Evolutionary conservation across 1,140 invertebrate genomes (phyloP).

Genomic region (Drosophila nikananu): DNA sequence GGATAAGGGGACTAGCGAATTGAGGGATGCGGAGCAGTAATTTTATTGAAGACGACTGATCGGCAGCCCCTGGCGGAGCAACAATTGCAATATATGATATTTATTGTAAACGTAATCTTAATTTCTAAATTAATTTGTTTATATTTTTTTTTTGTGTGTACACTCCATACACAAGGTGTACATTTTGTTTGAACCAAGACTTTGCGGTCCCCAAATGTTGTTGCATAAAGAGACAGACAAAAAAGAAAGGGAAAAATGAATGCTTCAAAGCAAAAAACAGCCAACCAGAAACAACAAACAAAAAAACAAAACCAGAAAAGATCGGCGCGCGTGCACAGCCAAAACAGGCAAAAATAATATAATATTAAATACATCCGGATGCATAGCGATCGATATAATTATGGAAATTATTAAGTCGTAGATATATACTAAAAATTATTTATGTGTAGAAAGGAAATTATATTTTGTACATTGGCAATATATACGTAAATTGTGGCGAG

Average conservation of each 20-base stretch:
- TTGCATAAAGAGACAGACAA: constrained; percentile 25
- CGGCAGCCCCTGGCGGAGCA: constrained; percentile 26
- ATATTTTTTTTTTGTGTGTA: constrained; percentile 57
- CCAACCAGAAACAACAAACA: constrained; percentile 40
- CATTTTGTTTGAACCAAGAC: constrained; percentile 63
- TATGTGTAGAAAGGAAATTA: constrained; percentile 42
- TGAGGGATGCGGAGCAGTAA: constrained; percentile 27
- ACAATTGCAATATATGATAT: constrained; percentile 76
- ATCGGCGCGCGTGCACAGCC: constrained; percentile 50
- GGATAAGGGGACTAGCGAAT: constrained; percentile 53
- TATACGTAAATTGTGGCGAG: constrained; percentile 54
- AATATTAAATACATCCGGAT: constrained; percentile 37
- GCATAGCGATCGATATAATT: constrained; percentile 49
- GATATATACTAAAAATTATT: constrained; percentile 40
- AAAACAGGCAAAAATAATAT: constrained; percentile 53
- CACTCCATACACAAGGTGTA: constrained; percentile 19
- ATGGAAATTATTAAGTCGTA: constrained; percentile 49
- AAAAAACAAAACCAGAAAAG: constrained; percentile 39
- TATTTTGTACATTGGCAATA: constrained; percentile 62
- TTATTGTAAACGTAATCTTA: constrained; percentile 68
- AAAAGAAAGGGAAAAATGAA: not conserved
- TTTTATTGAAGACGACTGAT: constrained; percentile 6
- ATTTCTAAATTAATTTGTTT: constrained; percentile 67
- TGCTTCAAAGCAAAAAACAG: constrained; percentile 14
- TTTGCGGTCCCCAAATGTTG: constrained; percentile 43